Percentiles rank a stretch among this genome's conserved stretches.
These are phyloP conservation scores for Catonia carolina DNA, from an alignment of 2,888 invertebrate species.

Conservation along the genomic window DNA sequence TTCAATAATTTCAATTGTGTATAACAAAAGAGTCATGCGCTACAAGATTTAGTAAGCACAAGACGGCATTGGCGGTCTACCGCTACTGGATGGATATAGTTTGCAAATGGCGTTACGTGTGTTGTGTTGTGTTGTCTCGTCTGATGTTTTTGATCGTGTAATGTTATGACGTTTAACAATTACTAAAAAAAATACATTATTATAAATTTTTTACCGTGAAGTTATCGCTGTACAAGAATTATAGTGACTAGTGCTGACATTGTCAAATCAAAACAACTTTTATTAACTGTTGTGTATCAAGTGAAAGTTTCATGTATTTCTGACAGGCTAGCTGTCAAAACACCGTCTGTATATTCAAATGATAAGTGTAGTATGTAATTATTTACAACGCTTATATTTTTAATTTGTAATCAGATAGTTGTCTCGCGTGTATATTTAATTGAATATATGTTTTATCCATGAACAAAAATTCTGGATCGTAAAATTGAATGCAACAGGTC, in stretches of 20 bases:
- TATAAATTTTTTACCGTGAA: background rate
- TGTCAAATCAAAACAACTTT: background rate
- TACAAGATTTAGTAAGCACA: background rate
- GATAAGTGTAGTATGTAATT: too few species aligned
- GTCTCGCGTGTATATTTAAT: background rate
- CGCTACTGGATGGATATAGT: constrained; percentile 8
- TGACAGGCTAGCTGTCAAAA: background rate
- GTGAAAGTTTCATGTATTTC: background rate
- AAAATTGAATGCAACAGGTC: constrained; percentile 7
- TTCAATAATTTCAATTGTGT: too few species aligned
- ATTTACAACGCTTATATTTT: too few species aligned
- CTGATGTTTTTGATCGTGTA: background rate
- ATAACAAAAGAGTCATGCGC: too few species aligned
- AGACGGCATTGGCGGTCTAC: background rate
- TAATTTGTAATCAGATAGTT: too few species aligned
- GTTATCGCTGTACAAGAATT: background rate
- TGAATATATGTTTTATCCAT: background rate
- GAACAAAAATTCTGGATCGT: background rate
- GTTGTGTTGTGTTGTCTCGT: background rate
- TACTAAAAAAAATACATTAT: background rate
- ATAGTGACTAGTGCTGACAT: background rate
- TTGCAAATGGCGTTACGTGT: constrained; percentile 5
- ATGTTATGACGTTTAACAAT: background rate
- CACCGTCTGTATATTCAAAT: too few species aligned
- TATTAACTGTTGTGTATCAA: background rate